Evolutionary conservation across 30 jellyfish, hydroid and myxozoan genomes (phyloP).

Genomic region (Aurelia aurita complex sp. Pacific): DNA sequence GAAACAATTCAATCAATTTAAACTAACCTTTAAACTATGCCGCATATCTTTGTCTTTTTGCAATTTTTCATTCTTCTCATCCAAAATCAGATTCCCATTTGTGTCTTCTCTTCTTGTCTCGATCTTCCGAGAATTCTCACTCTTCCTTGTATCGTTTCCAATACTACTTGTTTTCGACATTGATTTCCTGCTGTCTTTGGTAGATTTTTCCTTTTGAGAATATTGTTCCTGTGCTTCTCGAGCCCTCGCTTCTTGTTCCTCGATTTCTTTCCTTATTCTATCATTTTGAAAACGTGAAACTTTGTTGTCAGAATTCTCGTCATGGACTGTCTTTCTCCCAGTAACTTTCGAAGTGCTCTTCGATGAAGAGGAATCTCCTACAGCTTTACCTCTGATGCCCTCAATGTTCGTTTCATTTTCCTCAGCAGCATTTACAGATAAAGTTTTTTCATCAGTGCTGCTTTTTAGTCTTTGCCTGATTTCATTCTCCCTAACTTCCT

Average conservation of each 20-base stretch:
- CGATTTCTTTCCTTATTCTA: slow-evolving; percentile 22
- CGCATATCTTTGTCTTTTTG: not conserved
- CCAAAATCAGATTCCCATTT: not conserved
- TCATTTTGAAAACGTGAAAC: slow-evolving; percentile 5
- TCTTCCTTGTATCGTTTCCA: no score
- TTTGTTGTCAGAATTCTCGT: no score
- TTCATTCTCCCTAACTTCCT: slow-evolving; percentile 51
- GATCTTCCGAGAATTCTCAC: no score
- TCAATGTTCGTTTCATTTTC: not conserved
- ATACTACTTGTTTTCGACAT: not conserved
- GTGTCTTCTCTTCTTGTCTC: not conserved
- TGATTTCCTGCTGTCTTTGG: not conserved
- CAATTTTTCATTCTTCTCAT: not conserved
- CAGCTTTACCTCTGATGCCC: not conserved
- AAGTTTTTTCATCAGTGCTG: not conserved
- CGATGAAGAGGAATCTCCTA: not conserved
- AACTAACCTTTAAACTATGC: slow-evolving; percentile 3
- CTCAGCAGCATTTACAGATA: not conserved
- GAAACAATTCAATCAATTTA: no score
- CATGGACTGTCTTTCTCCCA: no score
- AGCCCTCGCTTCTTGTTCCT: slow-evolving; percentile 23
- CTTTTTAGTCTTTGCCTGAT: not conserved
- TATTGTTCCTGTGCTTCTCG: slow-evolving; percentile 4
- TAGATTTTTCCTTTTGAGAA: not conserved
- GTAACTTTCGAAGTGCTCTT: no score